Base-by-base conservation (phyloP, 2,113 vertebrate genomes). In the Machaerirhynchus nigripectus region DNA sequence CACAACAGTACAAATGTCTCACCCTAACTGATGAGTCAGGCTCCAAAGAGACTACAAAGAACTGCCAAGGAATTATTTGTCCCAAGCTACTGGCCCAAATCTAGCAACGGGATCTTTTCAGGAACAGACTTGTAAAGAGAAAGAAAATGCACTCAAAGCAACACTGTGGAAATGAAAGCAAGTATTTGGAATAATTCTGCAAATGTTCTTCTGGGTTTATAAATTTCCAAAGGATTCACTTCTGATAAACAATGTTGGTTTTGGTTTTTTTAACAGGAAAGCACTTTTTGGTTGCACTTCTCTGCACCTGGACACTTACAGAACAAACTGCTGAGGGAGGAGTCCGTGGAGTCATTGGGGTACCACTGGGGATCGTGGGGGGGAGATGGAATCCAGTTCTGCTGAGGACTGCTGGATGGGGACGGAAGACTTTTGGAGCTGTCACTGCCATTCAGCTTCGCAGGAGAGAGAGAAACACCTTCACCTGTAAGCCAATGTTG, bases 291-390 rank as follows among this genome's bases (percentile, higher is more conserved):
- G 7, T 57, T 44, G 8, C 10, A 49, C 6, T 31, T 83, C 28
- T 74, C 27, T 53, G 35, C 30, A 30, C 3, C 10, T 15, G 11
- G 14, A 67, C 49, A 98, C 99, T 98, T 96, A 99, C 99, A 99
- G 42, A 99, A 99, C 70, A 99, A 98, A 94, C 99, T 99, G 97
- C 99, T 99, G 69, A 99, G 98, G 2, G 99, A 99, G 4, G 99
- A 99, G 95, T 99, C 99, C 0, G 99, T 98, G 22, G 99, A 99
- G 96, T 99, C 99, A 6, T 98, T 99, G 95, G 99, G 99, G 96
- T 99, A 99, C 99, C 99, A 99, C 98, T 99, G 99, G 10, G 99
- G 99, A 95, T 99, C 99, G 0, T 99, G 99, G 82, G 98, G 98
- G 20, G 99, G 99, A 28, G 99, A 99, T 0, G 99, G 98, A 74